Evolutionary conservation across 2,113 vertebrate genomes (phyloP).

Genomic region (Lipotes vexillifer): DNA sequence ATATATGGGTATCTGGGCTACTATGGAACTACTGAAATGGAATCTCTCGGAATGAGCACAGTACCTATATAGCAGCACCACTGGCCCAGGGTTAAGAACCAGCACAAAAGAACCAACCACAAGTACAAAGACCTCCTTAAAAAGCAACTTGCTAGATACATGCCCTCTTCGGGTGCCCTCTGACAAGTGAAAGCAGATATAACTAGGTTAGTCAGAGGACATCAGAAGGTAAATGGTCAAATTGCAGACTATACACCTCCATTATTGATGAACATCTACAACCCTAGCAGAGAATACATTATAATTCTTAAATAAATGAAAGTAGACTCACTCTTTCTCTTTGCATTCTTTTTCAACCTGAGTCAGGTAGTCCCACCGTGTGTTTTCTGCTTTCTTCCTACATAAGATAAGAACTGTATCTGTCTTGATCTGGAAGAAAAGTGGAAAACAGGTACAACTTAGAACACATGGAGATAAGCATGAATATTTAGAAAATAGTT

Average conservation of each 20-base stretch:
- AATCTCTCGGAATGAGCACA: not conserved
- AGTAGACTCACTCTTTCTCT: constrained; percentile 93
- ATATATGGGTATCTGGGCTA: not conserved
- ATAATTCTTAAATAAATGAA: constrained; percentile 3
- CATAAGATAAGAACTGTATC: constrained; percentile 94
- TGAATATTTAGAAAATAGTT: not conserved
- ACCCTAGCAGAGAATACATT: not conserved
- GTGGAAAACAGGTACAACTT: not conserved
- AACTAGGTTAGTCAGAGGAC: not conserved
- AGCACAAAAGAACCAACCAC: not conserved
- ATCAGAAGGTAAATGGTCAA: not conserved
- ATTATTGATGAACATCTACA: not conserved
- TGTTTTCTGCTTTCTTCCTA: constrained; percentile 88
- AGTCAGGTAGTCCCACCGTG: constrained; percentile 95
- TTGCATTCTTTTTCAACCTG: constrained; percentile 94
- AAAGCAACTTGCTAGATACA: not conserved
- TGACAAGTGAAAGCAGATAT: not conserved
- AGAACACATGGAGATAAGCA: not conserved
- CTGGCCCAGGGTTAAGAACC: not conserved
- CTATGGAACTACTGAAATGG: not conserved
- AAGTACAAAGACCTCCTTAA: not conserved
- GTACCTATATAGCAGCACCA: not conserved
- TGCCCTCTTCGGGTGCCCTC: not conserved
- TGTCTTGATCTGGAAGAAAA: constrained; percentile 89
- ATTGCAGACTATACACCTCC: not conserved